Evolutionary conservation across 1,140 invertebrate genomes (phyloP).

Genomic region (Drosophila virilis): DNA sequence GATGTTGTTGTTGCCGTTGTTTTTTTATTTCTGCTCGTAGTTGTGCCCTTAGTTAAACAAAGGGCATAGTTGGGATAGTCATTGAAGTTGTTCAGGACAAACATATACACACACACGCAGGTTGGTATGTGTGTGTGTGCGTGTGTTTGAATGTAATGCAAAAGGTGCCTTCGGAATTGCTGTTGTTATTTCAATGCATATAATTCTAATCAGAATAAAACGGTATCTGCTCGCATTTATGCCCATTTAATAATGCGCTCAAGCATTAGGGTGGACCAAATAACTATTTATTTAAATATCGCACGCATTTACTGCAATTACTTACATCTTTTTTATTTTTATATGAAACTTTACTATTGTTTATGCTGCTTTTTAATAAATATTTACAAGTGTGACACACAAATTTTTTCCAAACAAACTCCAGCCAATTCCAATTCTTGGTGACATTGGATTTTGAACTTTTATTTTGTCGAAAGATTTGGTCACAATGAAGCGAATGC

Average conservation of each 20-base stretch:
- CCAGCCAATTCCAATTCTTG: no score
- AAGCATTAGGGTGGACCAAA: conserved; percentile 21
- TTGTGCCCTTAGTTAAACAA: conserved; percentile 54
- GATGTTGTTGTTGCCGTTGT: conserved; percentile 5
- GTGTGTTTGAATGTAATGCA: not conserved
- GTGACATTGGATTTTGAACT: no score
- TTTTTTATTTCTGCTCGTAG: conserved; percentile 19
- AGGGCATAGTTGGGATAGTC: conserved; percentile 52
- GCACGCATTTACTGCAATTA: not conserved
- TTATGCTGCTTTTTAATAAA: no score
- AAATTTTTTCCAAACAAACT: no score
- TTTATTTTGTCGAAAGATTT: no score
- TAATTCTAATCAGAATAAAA: conserved; percentile 39
- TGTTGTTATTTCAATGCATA: conserved; percentile 12
- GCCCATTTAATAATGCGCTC: conserved; percentile 13
- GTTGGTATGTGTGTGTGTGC: not conserved
- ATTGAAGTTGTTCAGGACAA: conserved; percentile 40
- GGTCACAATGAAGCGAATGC: no score
- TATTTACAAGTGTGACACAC: no score
- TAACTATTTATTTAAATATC: conserved; percentile 7
- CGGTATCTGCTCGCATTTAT: conserved; percentile 12
- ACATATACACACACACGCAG: conserved; percentile 9
- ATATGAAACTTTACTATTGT: no score
- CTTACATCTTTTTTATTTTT: no score
- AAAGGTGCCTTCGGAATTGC: conserved; percentile 3